These are phyloP conservation scores for Invenusta paracnida DNA, from an alignment of 2,888 invertebrate species.

Conservation along the genomic window DNA sequence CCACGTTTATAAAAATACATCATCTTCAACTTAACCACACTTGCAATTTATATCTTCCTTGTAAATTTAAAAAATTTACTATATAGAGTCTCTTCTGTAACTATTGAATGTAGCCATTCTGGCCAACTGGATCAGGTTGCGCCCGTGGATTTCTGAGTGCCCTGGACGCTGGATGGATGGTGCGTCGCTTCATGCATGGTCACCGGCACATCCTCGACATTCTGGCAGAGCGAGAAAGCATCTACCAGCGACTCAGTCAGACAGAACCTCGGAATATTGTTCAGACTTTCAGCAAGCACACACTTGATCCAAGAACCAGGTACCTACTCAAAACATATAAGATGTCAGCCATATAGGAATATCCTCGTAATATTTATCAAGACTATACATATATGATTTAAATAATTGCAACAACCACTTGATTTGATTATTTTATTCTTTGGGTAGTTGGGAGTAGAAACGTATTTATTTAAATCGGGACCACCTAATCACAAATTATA, in stretches of 20 bases:
- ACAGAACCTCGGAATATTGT: constrained; percentile 92
- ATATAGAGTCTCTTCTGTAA: too few relatives aligned
- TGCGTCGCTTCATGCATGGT: constrained; percentile 66
- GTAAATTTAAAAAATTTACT: too few relatives aligned
- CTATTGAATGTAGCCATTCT: constrained; percentile 67
- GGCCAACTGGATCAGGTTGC: constrained; percentile 98
- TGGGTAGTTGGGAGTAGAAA: too few relatives aligned
- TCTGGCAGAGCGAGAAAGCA: constrained; percentile 86
- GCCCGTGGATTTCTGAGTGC: constrained; percentile 92
- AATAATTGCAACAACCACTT: too few relatives aligned
- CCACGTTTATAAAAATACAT: too few relatives aligned
- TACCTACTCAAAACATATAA: not conserved
- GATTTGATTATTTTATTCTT: too few relatives aligned
- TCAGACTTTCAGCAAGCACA: constrained; percentile 67
- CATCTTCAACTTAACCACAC: too few relatives aligned
- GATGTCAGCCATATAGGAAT: not conserved
- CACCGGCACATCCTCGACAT: constrained; percentile 62
- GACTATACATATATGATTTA: not conserved
- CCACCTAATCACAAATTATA: too few relatives aligned
- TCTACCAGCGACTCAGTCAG: constrained; percentile 81
- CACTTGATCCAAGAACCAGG: constrained; percentile 37
- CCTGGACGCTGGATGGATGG: constrained; percentile 91
- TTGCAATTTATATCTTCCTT: too few relatives aligned
- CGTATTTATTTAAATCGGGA: too few relatives aligned
- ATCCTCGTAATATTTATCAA: not conserved